Evolutionary conservation across 2,113 vertebrate species (phyloP).

Genomic region (Hoplias malabaricus): DNA sequence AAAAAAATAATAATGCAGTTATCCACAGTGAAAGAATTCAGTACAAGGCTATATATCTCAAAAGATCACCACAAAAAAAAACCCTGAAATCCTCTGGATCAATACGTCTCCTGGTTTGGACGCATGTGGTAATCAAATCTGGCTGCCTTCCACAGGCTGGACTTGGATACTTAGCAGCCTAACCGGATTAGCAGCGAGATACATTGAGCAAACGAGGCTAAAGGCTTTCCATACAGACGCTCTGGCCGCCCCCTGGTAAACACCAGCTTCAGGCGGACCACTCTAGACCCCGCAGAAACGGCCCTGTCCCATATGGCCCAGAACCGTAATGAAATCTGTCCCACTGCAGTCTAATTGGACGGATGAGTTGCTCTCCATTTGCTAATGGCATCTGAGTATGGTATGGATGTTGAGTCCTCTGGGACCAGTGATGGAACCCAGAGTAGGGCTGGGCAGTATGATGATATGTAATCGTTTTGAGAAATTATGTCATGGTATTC

Average conservation of each 20-base stretch:
- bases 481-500: neutral
- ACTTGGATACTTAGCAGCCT: conserved; percentile 67
- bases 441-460: neutral
- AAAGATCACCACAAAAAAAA: neutral
- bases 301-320: conserved; percentile 38
- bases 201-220: conserved; percentile 40
- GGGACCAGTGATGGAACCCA: neutral
- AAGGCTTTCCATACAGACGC: conserved; percentile 57
- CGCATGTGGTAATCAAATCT: conserved; percentile 58
- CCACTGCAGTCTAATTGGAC: conserved; percentile 20
- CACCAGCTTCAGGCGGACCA: neutral
- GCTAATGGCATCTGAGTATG: neutral
- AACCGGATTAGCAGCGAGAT: conserved; percentile 76
- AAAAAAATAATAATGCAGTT: neutral
- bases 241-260: conserved; percentile 28
- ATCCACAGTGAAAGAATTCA: neutral
- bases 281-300: conserved; percentile 59
- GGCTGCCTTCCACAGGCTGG: conserved; percentile 72
- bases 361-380: conserved; percentile 32
- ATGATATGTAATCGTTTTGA: neutral
- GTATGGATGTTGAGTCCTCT: neutral
- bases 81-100: conserved; percentile 4
- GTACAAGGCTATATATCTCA: neutral
- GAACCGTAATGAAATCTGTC: conserved; percentile 40
- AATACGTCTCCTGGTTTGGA: conserved; percentile 11